These are phyloP conservation scores for Rotaria sp. DNA, from an alignment of 2,888 invertebrate genomes.

Conservation along the genomic window DNA sequence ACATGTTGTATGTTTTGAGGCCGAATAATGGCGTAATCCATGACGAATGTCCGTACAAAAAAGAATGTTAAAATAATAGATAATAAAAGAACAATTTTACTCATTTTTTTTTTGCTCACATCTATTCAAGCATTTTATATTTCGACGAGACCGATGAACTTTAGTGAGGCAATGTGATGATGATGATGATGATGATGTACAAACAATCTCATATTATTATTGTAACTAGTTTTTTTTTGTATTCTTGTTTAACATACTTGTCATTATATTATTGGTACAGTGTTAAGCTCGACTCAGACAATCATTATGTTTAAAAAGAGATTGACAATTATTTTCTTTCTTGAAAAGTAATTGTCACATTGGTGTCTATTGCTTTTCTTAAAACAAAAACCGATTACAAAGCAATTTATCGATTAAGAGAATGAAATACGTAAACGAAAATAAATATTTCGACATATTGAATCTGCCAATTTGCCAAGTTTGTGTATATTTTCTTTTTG, in stretches of 20 bases:
- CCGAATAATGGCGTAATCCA: conserved; percentile 15
- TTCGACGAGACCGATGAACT: not conserved
- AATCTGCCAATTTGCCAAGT: not conserved
- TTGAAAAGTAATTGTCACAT: not conserved
- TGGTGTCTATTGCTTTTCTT: not conserved
- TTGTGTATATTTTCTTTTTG: not conserved
- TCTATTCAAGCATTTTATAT: not conserved
- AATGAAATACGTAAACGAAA: not conserved
- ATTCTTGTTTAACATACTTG: not conserved
- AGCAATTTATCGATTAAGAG: not conserved
- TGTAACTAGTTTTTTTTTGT: not conserved
- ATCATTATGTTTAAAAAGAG: not conserved
- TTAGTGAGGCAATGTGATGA: not conserved
- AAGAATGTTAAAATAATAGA: conserved; percentile 19
- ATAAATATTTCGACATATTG: not conserved
- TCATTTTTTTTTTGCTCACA: not conserved
- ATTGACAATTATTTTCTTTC: not conserved
- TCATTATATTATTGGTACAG: not conserved
- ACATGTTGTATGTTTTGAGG: not conserved
- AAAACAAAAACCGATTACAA: not conserved
- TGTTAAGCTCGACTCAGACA: not conserved
- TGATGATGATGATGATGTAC: not conserved
- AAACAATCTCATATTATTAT: not conserved
- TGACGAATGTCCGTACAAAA: not conserved
- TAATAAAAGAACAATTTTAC: not conserved